Evolutionary conservation across 2,888 invertebrate genomes (phyloP).

Genomic region (Lumbricus terrestris): DNA sequence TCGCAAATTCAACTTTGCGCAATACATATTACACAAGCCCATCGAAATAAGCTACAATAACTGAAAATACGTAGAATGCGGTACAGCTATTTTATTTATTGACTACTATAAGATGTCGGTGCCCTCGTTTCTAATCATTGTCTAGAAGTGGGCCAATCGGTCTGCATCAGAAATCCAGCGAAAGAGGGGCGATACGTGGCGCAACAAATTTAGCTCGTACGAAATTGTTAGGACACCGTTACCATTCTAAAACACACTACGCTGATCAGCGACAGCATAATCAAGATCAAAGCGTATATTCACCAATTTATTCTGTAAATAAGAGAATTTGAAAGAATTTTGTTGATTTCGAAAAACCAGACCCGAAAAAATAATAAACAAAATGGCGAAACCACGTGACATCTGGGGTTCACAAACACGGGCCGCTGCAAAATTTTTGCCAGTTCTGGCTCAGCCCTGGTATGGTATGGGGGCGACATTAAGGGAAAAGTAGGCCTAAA

Average conservation of each 20-base stretch:
- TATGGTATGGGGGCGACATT: too few species aligned
- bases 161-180: background rate
- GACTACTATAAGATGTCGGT: background rate
- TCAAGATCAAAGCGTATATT: background rate
- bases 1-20: background rate
- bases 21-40: background rate
- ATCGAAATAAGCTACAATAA: background rate
- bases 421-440: background rate
- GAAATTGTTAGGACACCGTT: background rate
- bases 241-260: background rate
- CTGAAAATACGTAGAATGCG: background rate
- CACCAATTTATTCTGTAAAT: slow-evolving; percentile 16
- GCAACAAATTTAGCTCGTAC: background rate
- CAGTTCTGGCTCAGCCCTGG: too few species aligned
- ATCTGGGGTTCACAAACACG: slow-evolving; percentile 4
- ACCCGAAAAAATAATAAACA: slow-evolving; percentile 12
- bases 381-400: background rate
- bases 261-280: background rate
- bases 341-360: slow-evolving; percentile 17
- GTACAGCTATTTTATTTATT: background rate
- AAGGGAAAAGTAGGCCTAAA: background rate
- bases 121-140: background rate
- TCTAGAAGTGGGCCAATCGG: background rate
- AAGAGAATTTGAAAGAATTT: slow-evolving; percentile 14
- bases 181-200: background rate